Evolutionary conservation across 2,888 invertebrate species (phyloP).

Genomic region (Glaucopsyche alexis): DNA sequence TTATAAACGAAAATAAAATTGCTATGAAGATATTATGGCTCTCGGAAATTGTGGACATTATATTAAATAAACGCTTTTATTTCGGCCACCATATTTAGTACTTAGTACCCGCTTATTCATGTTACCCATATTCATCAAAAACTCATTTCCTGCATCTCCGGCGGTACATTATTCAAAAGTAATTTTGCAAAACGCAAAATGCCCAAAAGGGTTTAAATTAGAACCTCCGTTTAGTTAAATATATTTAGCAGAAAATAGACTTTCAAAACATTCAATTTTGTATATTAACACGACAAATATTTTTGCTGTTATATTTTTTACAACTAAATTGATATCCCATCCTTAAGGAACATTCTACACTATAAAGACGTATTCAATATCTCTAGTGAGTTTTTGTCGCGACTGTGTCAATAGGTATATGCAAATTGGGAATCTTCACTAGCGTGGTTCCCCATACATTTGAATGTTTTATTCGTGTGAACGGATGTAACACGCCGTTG

Average conservation of each 20-base stretch:
- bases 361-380: neutral
- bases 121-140: conserved; percentile 19
- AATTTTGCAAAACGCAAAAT: conserved; percentile 18
- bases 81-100: neutral
- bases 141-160: conserved; percentile 26
- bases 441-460: conserved; percentile 36
- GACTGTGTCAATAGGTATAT: conserved; percentile 27
- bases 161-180: conserved; percentile 26
- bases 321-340: no score
- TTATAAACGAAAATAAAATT: neutral
- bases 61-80: neutral
- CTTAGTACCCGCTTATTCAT: conserved; percentile 14
- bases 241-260: neutral
- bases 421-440: conserved; percentile 32
- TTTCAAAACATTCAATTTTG: neutral
- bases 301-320: no score
- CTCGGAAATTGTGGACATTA: neutral
- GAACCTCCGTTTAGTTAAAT: neutral
- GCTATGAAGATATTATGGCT: no score
- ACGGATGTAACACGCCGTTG: conserved; percentile 33
- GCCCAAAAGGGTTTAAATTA: conserved; percentile 12
- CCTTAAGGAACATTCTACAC: neutral
- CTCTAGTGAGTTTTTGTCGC: conserved; percentile 4
- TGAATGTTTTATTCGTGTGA: conserved; percentile 42
- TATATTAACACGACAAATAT: neutral